Evolutionary conservation across 2,797 vertebrate species (phyloP), one percentile per base, ranked within the genome.

Genomic region (Erpetoichthys calabaricus): DNA sequence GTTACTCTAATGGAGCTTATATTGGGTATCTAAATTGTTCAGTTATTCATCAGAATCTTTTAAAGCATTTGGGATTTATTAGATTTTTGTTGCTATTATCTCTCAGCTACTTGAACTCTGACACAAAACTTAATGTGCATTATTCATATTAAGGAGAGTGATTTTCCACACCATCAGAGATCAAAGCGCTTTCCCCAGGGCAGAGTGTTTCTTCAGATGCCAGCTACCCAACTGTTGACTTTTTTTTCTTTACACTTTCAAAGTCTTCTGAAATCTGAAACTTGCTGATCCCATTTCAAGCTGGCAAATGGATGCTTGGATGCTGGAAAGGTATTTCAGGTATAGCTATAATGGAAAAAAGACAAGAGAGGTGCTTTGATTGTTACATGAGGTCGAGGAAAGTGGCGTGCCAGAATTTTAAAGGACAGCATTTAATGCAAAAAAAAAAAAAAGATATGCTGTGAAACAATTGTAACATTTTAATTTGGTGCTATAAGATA

Each of bases 71-170:
- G 25, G 45, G 51, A 59, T 59, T 59, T 54, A 59, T 54, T 53
- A 54, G 50, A 45, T 5, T 8, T 53, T 25, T 25, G 7, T 42
- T 41, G 58, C 51, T 45, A 54, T 59, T 53, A 59, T 47, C 51
- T 59, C 58, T 45, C 46, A 43, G 58, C 58, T 53, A 52, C 58
- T 44, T 59, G 51, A 54, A 54, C 58, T 53, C 44, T 59, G 58
- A 53, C 44, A 59, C 54, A 52, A 7, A 41, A 45, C 52, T 59
- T 59, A 59, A 59, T 59, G 58, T 54, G 54, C 58, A 59, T 59
- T 59, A 59, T 54, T 54, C 58, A 59, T 59, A 52, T 54, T 53
- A 53, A 59, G 57, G 57, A 58, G 45, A 53, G 58, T 9, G 50
- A 45, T 59, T 59, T 59, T 59, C 45, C 57, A 44, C 51, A 47